Conservation (phyloP, 1,140 invertebrate species). For the Meteorus sp. region DNA sequence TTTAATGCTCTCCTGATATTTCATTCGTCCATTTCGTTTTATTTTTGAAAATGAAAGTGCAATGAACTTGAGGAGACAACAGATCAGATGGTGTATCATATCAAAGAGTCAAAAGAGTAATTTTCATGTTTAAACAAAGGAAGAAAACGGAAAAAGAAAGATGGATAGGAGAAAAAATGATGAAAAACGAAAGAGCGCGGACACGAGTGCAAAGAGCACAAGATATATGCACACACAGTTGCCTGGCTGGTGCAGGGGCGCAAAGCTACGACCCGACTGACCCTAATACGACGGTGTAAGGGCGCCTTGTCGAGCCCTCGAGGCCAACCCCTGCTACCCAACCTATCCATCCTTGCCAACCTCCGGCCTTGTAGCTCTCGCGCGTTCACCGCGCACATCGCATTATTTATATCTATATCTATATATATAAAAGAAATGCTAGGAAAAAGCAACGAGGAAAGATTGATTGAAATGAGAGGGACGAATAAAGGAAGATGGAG, state of each 20-base stretch:
- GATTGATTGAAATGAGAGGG: constrained; percentile 13
- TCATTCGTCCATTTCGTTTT: no score
- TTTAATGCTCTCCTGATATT: no score
- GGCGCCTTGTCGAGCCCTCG: constrained; percentile 45
- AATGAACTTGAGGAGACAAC: no score
- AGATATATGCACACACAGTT: no score
- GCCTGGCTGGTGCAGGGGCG: constrained; percentile 41
- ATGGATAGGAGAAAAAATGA: not conserved
- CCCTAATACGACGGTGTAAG: constrained; percentile 51
- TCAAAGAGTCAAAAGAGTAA: no score
- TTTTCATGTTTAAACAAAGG: no score
- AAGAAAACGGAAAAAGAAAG: not conserved
- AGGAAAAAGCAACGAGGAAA: not conserved
- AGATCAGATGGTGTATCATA: no score
- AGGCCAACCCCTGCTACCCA: constrained; percentile 50
- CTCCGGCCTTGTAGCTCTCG: constrained; percentile 37
- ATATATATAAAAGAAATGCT: no score
- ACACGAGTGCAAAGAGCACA: constrained; percentile 45
- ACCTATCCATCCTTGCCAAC: constrained; percentile 44
- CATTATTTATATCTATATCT: no score
- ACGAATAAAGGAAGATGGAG: not conserved
- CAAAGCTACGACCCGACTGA: constrained; percentile 57
- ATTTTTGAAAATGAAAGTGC: no score
- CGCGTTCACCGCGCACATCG: no score
- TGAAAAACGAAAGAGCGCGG: not conserved